A percentile compares a stretch with the other conserved stretches of the same genome.
Evolutionary conservation across 2,888 invertebrate genomes (phyloP).

Genomic region (Drosophila rubida): DNA sequence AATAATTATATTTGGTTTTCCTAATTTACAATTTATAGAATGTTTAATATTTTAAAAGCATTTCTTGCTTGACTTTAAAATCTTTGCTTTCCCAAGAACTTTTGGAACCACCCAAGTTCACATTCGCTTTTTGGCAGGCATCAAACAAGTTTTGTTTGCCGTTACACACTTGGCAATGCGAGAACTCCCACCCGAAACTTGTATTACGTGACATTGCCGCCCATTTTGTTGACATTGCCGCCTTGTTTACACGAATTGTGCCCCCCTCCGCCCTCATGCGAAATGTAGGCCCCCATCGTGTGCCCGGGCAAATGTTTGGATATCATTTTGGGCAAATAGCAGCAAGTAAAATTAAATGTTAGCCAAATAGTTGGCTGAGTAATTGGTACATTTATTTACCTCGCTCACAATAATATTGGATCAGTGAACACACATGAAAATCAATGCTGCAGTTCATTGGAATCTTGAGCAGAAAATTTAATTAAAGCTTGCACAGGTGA

Average conservation of each 20-base stretch:
- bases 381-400: conserved; percentile 72
- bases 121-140: conserved; percentile 20
- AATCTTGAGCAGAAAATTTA: conserved; percentile 57
- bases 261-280: conserved; percentile 4
- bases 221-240: conserved; percentile 50
- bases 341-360: conserved; percentile 56
- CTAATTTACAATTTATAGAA: too few relatives aligned
- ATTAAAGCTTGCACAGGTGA: conserved; percentile 72
- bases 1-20: too few relatives aligned
- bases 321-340: conserved; percentile 62
- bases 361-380: conserved; percentile 63
- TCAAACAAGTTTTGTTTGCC: conserved; percentile 28
- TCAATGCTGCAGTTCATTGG: conserved; percentile 62
- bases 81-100: not conserved
- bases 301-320: conserved; percentile 53
- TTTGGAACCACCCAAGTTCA: not conserved
- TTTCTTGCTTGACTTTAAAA: too few relatives aligned
- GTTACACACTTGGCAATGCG: conserved; percentile 4
- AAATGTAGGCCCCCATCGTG: conserved; percentile 9
- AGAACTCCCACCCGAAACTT: conserved; percentile 13
- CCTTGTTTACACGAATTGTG: conserved; percentile 62
- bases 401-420: conserved; percentile 28
- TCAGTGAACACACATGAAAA: conserved; percentile 14
- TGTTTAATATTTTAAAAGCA: too few relatives aligned
- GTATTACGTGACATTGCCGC: conserved; percentile 56